Conservation (phyloP, 30 jellyfish, hydroid and myxozoan species). For the Morbakka virulenta region DNA sequence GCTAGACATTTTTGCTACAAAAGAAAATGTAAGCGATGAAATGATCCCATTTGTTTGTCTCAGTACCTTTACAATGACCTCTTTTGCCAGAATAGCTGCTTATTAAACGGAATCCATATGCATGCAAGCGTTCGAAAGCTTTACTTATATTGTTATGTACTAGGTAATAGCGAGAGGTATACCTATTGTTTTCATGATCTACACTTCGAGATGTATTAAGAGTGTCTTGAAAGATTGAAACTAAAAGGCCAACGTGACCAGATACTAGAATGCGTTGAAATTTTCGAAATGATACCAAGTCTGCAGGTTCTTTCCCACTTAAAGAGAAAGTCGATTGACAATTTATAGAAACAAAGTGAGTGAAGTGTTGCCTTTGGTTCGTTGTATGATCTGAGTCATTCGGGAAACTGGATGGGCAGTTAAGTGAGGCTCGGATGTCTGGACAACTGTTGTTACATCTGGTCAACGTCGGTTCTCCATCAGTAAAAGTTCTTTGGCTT, state of each 20-base stretch:
- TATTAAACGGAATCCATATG: conserved; percentile 15
- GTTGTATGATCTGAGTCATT: background rate
- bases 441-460: background rate
- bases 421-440: background rate
- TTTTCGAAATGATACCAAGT: conserved; percentile 45
- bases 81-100: conserved; percentile 65
- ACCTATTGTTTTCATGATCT: conserved; percentile 22
- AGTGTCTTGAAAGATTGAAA: conserved; percentile 24
- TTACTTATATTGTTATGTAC: conserved; percentile 40
- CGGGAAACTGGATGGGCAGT: background rate
- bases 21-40: background rate
- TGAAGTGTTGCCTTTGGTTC: background rate
- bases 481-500: background rate
- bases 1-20: background rate
- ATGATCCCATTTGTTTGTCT: conserved; percentile 49
- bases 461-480: background rate
- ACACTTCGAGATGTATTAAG: conserved; percentile 49
- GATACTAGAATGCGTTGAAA: conserved; percentile 58
- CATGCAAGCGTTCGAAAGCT: conserved; percentile 38
- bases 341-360: conserved; percentile 13
- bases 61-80: conserved; percentile 6
- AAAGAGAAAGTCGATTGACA: conserved; percentile 34
- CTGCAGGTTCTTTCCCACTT: conserved; percentile 46
- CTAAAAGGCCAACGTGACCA: conserved; percentile 45
- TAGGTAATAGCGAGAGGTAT: conserved; percentile 30